Evolutionary conservation across 2,888 invertebrate genomes (phyloP), one percentile per base, ranked within the genome.

Genomic region (Phortica magna): DNA sequence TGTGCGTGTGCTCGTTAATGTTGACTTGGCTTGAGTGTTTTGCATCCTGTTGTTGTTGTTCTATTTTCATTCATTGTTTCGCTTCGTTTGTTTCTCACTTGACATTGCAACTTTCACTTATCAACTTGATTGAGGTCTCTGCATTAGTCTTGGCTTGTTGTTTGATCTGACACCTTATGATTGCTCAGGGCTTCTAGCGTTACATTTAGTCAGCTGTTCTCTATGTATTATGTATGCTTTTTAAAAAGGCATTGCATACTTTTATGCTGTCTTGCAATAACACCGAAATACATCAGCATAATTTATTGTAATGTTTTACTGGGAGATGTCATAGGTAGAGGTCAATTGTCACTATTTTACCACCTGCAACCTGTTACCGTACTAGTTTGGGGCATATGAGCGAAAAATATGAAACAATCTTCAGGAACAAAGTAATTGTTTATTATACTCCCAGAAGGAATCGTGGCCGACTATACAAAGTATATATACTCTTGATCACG

Each of bases 61-160:
- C 41, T 59, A 65, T 65, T n/a, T 10, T 61, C 22, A 61, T 19
- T 61, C 22, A 19, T 22, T 61, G 17, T 9, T 14, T n/a, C 7
- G 22, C 61, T 61, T 17, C 61, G n/a, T 61, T 17, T 19, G 59
- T 17, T 31, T 31, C 31, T 31, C 31, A 31, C 31, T 31, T 31
- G 31, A 31, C 59, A 17, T 19, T 59, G 59, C n/a, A 59, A 17
- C 17, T 68, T 68, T 42, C 19, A 14, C 43, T 68, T 68, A 68
- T 68, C 43, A 43, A 19, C 9, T 68, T 68, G 41, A 19, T 12
- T 42, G 9, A 68, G 43, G 68, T 0, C 43, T 43, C 19, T 68
- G 17, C 43, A 19, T 17, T 68, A 43, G 19, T 67, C 41, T 43
- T 43, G 22, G 19, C 43, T 68, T 42, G 43, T 19, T 68, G 67